Evolutionary conservation across 1,140 invertebrate species (phyloP).

Genomic region (Wiebesia pumilae): DNA sequence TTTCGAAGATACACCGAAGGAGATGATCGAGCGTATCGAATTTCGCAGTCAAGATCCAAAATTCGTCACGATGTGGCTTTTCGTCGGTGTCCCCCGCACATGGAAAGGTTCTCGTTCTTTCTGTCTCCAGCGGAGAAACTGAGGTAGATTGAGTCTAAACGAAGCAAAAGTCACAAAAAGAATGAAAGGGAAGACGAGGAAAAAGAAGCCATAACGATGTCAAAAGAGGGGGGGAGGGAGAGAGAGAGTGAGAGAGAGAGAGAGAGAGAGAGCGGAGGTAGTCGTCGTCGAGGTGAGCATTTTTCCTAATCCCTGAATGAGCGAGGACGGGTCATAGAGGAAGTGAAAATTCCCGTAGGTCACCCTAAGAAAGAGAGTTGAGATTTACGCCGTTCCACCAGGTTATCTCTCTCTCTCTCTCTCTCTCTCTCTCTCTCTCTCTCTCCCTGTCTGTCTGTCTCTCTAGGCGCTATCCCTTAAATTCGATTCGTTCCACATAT

Average conservation of each 20-base stretch:
- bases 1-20: conserved; percentile 20
- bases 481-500: conserved; percentile 70
- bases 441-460: neutral
- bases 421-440: neutral
- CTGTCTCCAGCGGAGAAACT: conserved; percentile 11
- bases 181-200: conserved; percentile 41
- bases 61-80: conserved; percentile 56
- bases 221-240: conserved; percentile 23
- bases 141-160: conserved; percentile 19
- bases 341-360: conserved; percentile 56
- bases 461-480: conserved; percentile 54
- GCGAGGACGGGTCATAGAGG: conserved; percentile 55
- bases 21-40: conserved; percentile 63
- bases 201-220: conserved; percentile 5
- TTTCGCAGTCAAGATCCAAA: conserved; percentile 50
- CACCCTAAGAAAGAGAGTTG: conserved; percentile 54
- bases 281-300: conserved; percentile 11
- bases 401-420: conserved; percentile 54
- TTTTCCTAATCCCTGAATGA: conserved; percentile 47
- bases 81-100: conserved; percentile 21
- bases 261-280: conserved; percentile 31
- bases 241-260: conserved; percentile 29
- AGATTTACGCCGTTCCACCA: conserved; percentile 69
- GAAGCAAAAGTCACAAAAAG: conserved; percentile 8
- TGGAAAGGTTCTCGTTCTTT: conserved; percentile 22